Evolutionary conservation across 2,113 vertebrate species (phyloP), one percentile per base, ranked within the genome.

Genomic region (Podarcis raffonei): DNA sequence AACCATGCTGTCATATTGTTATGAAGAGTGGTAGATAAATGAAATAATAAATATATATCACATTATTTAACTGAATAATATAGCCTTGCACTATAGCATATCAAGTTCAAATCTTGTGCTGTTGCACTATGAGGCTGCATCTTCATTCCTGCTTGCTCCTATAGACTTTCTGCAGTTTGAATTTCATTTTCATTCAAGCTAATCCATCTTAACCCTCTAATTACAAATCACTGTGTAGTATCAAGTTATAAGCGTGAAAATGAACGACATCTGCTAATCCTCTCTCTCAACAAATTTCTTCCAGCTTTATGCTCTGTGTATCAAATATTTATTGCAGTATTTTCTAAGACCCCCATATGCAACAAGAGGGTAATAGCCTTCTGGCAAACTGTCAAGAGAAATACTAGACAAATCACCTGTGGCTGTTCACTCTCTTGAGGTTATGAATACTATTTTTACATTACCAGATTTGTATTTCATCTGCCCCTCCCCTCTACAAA

Each of bases 371-470:
- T 78, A 89, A 85, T 84, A 76, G 91, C 89, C 90, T 85, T 91
- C 83, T 90, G 81, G 93, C 92, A 94, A 95, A 93, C 76, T 90
- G 22, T 84, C 89, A 94, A 90, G 89, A 91, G 32, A 91, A 93
- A 90, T 91, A 91, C 57, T 69, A 96, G 93, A 94, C 87, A 9
- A 89, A 92, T 90, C 90, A 92, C 0, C 20, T 37, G 78, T 84
- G 69, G 68, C n/a, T 32, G 72, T 42, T 57, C 6, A 84, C 69
- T 5, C 11, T n/a, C 22, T 48, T 39, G 74, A 75, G 39, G 68
- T 85, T 86, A 32, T 9, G 68, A 93, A 85, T 71, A 53, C 42
- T 57, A 72, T 25, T 48, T 83, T 83, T 30, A 83, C 30, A 23
- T 57, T 53, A 53, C 53, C 68, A 57, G 16, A 74, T 57, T 72